Conservation (phyloP, 2,797 vertebrate genomes). For the Onychomys leucogaster region DNA sequence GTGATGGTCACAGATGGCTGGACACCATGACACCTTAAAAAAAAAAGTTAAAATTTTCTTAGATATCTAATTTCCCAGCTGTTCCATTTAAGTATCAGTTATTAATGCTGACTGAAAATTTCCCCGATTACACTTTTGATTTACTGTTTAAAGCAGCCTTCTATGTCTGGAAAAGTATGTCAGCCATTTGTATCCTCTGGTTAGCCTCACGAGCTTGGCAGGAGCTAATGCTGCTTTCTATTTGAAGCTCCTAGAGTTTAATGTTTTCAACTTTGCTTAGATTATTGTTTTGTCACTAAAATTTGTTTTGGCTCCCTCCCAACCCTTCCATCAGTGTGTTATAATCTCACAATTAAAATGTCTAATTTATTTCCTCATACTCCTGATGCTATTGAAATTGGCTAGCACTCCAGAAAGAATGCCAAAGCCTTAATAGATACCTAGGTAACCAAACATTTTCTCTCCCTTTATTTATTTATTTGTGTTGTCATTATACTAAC, state of each 20-base stretch:
- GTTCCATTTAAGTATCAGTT: not conserved
- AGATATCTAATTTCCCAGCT: not conserved
- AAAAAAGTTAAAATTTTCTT: not conserved
- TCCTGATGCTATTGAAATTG: constrained; percentile 71
- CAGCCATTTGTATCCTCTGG: not conserved
- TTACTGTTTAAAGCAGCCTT: not conserved
- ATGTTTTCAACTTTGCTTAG: constrained; percentile 71
- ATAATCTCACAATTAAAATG: constrained; percentile 84
- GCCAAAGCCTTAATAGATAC: constrained; percentile 70
- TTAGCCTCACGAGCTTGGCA: not conserved
- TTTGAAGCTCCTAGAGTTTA: not conserved
- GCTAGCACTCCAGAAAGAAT: constrained; percentile 14
- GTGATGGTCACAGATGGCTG: accelerated
- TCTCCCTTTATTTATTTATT: constrained; percentile 75
- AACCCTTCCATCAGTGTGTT: constrained; percentile 62
- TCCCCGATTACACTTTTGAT: constrained; percentile 37
- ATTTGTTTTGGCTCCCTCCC: constrained; percentile 66
- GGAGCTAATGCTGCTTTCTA: not conserved
- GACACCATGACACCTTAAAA: not conserved
- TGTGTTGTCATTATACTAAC: constrained; percentile 67
- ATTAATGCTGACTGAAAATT: constrained; percentile 53
- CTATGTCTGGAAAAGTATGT: not conserved
- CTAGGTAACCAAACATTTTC: constrained; percentile 74
- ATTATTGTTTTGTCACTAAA: constrained; percentile 80
- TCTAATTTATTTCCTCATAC: constrained; percentile 79